Evolutionary conservation across 2,888 invertebrate genomes (phyloP), one percentile per base, ranked within the genome.

Genomic region (Ganaspis brasiliensis): DNA sequence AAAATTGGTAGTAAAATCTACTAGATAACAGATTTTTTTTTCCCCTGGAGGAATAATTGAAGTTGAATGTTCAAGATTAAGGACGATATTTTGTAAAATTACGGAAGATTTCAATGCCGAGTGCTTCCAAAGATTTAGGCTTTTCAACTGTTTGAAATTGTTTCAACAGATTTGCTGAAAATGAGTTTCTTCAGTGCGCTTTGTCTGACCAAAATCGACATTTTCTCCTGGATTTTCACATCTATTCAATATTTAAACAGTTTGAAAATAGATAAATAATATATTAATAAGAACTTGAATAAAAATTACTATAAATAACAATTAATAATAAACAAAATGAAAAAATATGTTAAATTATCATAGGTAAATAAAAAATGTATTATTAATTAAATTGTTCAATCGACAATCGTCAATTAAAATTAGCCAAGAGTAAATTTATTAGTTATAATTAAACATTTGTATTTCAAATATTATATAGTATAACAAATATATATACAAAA

Each of bases 131-230:
- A 52, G 9, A 4, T 31, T 31, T 4, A 31, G 31, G 6, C 6
- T 31, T 31, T 31, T 31, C 31, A 6, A 31, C 31, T 31, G 31
- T 31, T 49, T 49, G 52, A 52, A 52, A 8, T 9, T 19, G 52
- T 16, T 9, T 52, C 2, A 52, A 19, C 9, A 8, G 16, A 9
- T 5, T 19, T 19, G 16, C n/a, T 31, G 2, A 8, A 52, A 52
- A 16, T 52, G 1, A 3, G 52, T 19, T 52, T 52, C 16, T 19
- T 8, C 14, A 45, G 14, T 40, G 3, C 12, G 16, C 24, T 67
- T 45, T 9, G 67, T 67, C 67, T 67, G 67, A 67, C 67, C n/a
- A 67, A 67, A 67, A 8, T n/a, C 24, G 21, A 45, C 40, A 24
- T 67, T 67, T 45, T 67, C 67, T 67, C 21, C 67, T 67, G 14